Conservation (phyloP, 1,140 invertebrate genomes). For the Leptopilina boulardi region DNA sequence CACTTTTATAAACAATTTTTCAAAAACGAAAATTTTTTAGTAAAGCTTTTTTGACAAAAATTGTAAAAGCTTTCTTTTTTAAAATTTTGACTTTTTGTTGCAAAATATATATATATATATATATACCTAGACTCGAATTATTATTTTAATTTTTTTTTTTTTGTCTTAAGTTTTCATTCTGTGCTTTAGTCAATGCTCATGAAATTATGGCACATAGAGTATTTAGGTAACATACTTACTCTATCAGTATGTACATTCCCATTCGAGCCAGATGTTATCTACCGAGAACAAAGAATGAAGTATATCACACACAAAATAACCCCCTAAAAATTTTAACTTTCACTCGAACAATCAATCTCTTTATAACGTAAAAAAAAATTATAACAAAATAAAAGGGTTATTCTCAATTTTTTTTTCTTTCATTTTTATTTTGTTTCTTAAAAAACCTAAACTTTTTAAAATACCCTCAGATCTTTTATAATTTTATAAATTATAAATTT, state of each 20-base stretch:
- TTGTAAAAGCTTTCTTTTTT: neutral
- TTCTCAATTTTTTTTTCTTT: neutral
- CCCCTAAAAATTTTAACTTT: conserved; percentile 54
- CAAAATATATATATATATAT: conserved; percentile 16
- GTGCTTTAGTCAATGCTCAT: conserved; percentile 41
- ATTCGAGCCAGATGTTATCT: conserved; percentile 72
- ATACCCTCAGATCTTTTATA: too few relatives aligned
- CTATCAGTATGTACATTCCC: conserved; percentile 71
- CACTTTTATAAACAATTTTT: neutral
- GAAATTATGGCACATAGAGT: conserved; percentile 67
- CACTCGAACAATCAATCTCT: conserved; percentile 53
- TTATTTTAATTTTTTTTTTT: neutral
- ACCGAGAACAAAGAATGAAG: conserved; percentile 70
- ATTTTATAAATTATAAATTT: too few relatives aligned
- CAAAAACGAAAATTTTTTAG: neutral
- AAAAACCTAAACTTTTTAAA: neutral
- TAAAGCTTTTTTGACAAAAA: neutral
- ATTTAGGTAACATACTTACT: conserved; percentile 70
- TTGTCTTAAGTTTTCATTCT: conserved; percentile 28
- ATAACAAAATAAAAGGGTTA: conserved; percentile 34
- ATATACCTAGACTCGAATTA: neutral
- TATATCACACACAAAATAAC: conserved; percentile 65
- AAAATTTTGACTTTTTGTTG: neutral
- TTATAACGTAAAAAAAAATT: conserved; percentile 34
- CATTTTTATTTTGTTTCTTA: neutral